Conservation (phyloP, 1,140 invertebrate genomes). For the Tribolium castaneum region DNA sequence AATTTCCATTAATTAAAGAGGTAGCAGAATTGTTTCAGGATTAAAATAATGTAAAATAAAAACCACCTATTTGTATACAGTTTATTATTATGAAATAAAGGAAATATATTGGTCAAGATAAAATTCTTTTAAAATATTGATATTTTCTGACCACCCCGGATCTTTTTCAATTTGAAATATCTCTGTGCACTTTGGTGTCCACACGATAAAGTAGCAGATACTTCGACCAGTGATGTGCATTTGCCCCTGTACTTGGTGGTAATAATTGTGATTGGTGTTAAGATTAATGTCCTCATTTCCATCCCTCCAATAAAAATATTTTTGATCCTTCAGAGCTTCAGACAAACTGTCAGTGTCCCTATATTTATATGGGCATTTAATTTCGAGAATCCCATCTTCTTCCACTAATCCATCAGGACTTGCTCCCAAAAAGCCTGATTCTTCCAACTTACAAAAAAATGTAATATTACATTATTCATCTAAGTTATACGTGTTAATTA, state of each 20-base stretch:
- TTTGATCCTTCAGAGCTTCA: constrained; percentile 13
- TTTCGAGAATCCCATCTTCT: constrained; percentile 47
- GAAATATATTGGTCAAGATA: constrained; percentile 55
- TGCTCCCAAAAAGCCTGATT: no score
- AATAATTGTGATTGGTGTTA: constrained; percentile 47
- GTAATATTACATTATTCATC: no score
- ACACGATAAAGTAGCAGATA: constrained; percentile 40
- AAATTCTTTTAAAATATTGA: not conserved
- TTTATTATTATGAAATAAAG: constrained; percentile 54
- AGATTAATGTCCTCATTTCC: constrained; percentile 15
- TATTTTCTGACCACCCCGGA: no score
- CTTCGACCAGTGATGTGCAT: constrained; percentile 38
- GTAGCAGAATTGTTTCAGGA: not conserved
- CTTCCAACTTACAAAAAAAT: no score
- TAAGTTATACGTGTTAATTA: no score
- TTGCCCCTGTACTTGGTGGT: constrained; percentile 49
- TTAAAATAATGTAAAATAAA: not conserved
- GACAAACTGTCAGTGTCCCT: not conserved
- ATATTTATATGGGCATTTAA: constrained; percentile 52
- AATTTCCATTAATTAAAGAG: not conserved
- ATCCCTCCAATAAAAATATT: constrained; percentile 41
- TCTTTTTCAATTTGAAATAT: no score
- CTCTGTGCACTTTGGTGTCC: constrained; percentile 16
- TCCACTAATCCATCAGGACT: no score
- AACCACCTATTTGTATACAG: no score